Evolutionary conservation across 2,888 invertebrate genomes (phyloP), one percentile per base, ranked within the genome.

Genomic region (Abscondita cerata): DNA sequence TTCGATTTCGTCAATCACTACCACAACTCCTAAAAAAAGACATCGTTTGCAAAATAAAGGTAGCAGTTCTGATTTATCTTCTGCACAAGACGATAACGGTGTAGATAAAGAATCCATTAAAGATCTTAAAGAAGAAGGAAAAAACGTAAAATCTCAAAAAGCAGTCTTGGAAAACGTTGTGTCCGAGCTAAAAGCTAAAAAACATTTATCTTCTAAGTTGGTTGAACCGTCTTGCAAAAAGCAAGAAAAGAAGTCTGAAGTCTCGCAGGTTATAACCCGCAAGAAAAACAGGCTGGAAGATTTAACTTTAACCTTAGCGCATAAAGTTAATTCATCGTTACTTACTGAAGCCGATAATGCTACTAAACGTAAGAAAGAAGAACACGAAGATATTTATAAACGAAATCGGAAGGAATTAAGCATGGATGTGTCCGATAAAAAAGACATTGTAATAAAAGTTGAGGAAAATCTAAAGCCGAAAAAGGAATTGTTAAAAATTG

Each of bases 11-110:
- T 41, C 63, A 11, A 52, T 71, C 1, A 73, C 75, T n/a, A 76
- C 79, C n/a, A 77, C 82, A 16, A 90, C 91, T 0, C 90, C 91
- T 0, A 91, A 91, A 72, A 91, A 91, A 73, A 83, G 90, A 0
- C 90, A 90, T 73, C 81, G 90, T 65, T 73, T 89, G 52, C 90
- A 90, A 79, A 83, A 85, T 18, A 85, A 86, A 38, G 83, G 82
- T 69, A 75, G 81, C 40, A 75, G 79, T 15, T 12, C 13, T 6
- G 51, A 51, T 11, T 5, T 33, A 1, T 13, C 31, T 51, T 16
- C n/a, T 15, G 18, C 8, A 16, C 31, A 5, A 11, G 16, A 52
- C 19, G 79, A 82, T 1, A 82, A 83, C 62, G 83, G 83, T 19
- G 82, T 82, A 73, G 19, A 31, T 11, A 63, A 40, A n/a, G 48